These are phyloP conservation scores for Eueremaeus valkanovi DNA, from an alignment of 2,888 invertebrate genomes.

Conservation along the genomic window DNA sequence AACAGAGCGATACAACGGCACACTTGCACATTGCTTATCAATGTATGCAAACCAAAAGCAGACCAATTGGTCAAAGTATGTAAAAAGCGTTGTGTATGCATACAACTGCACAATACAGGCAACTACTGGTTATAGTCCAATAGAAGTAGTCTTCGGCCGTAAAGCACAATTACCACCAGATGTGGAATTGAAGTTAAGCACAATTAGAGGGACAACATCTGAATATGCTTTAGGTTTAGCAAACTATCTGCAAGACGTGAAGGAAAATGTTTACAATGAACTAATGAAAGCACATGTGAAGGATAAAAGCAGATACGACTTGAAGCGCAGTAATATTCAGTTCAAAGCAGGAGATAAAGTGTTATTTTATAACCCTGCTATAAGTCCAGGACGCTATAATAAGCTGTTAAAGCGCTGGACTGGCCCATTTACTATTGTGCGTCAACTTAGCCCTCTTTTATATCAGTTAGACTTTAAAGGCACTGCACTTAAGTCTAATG, in stretches of 20 bases:
- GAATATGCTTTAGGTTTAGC: conserved; percentile 20
- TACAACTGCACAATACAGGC: conserved; percentile 8
- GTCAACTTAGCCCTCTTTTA: not conserved
- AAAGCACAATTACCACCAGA: conserved; percentile 1
- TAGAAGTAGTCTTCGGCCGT: conserved; percentile 4
- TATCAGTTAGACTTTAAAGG: conserved; percentile 1
- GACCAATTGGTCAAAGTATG: conserved; percentile 7
- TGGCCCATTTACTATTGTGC: not conserved
- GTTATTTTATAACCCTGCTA: conserved; percentile 3
- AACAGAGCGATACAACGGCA: not conserved
- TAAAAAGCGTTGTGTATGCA: not conserved
- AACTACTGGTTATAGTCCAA: not conserved
- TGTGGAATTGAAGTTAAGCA: not conserved
- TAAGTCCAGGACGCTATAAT: not conserved
- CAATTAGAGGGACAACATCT: not conserved
- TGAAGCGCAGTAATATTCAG: not conserved
- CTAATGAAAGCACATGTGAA: not conserved
- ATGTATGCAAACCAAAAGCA: not conserved
- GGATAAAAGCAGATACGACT: not conserved
- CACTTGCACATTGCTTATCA: not conserved
- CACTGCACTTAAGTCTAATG: conserved; percentile 15
- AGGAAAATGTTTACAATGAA: not conserved
- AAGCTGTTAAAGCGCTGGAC: not conserved
- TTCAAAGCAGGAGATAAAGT: not conserved
- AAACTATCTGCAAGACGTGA: not conserved